Conservation (phyloP, 1,140 invertebrate species). For the Apis dorsata region DNA sequence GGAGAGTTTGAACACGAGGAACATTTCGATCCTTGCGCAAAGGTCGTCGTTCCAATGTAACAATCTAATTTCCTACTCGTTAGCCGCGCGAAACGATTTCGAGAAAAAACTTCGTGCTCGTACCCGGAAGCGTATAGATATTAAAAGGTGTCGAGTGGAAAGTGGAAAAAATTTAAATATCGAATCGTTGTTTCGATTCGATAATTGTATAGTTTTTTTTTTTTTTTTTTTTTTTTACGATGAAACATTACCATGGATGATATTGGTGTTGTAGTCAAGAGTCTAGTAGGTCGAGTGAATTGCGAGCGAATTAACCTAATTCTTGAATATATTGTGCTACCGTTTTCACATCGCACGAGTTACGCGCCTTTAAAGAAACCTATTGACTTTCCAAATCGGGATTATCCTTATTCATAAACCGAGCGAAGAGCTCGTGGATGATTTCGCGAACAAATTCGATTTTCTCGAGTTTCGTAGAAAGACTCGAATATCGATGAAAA, state of each 20-base stretch:
- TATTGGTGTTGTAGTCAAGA: not conserved
- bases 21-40: slow-evolving; percentile 9
- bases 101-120: not conserved
- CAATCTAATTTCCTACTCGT: slow-evolving; percentile 43
- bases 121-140: no score
- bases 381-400: not conserved
- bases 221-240: no score
- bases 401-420: not conserved
- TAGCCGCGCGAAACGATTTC: slow-evolving; percentile 9
- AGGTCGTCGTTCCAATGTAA: slow-evolving; percentile 34
- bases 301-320: not conserved
- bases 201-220: no score
- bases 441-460: not conserved
- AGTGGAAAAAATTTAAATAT: not conserved
- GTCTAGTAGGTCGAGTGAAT: not conserved
- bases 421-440: not conserved
- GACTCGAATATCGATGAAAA: not conserved
- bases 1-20: slow-evolving; percentile 6
- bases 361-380: not conserved
- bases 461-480: not conserved
- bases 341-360: not conserved
- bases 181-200: no score
- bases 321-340: not conserved
- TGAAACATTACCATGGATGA: not conserved
- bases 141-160: not conserved